phyloP scores from a whole-genome alignment of 2,113 vertebrate species.

The Heteronetta atricapilla region DNA sequence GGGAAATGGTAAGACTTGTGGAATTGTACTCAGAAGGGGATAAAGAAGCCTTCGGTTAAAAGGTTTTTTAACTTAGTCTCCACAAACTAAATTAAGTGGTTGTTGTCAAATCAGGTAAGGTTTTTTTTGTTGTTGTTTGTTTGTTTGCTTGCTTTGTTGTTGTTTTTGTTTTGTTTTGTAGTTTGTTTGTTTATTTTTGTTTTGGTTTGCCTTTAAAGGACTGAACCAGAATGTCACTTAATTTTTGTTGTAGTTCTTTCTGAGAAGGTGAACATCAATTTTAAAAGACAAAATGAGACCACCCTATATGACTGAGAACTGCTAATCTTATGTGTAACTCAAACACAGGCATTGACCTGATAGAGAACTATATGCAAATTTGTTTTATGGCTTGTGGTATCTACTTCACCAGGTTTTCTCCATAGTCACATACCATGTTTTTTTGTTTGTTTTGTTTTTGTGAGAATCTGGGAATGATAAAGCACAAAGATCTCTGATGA shows the following conservation, averaged over 20 bases:
- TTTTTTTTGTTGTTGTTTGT: not conserved
- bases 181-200: rapidly evolving
- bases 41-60: not conserved
- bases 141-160: no score
- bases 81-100: not conserved
- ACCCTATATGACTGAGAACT: not conserved
- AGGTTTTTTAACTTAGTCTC: not conserved
- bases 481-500: not conserved
- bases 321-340: not conserved
- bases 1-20: not conserved
- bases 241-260: not conserved
- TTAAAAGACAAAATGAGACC: not conserved
- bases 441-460: no score
- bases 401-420: not conserved
- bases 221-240: rapidly evolving
- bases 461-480: not conserved
- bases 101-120: not conserved
- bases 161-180: not conserved
- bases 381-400: not conserved
- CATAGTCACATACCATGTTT: not conserved
- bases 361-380: not conserved
- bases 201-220: not conserved
- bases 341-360: not conserved
- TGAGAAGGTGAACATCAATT: not conserved
- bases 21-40: not conserved